Base-by-base conservation (phyloP, 2,888 invertebrate species). In the Andrena fulva region DNA sequence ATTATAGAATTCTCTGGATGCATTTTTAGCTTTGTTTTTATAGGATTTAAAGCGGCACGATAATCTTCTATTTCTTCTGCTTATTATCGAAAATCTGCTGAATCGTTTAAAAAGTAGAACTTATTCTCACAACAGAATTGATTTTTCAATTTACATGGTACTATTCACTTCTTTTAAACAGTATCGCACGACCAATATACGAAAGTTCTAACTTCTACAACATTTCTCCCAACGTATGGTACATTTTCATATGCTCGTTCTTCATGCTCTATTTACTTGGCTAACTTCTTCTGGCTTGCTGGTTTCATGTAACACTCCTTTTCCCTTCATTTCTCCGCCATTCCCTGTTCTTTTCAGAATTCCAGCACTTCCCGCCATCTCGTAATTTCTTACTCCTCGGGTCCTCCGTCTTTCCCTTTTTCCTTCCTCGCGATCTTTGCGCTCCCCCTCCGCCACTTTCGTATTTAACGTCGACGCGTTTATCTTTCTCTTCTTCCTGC, bases 391-490 rank as follows among this genome's bases (percentile, higher is more conserved):
- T 52, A 2, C 52, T 52, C 52, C 52, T 20, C 52, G 20, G 52
- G 6, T 52, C 52, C 6, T n/a, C 20, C 52, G 52, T 52, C n/a
- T 52, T 52, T 20, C 52, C 52, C 8, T 52, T 52, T 52, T 10
- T 60, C n/a, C 48, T 20, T 50, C 8, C 7, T 24, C 2, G 5
- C 16, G 35, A 59, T 59, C 12, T 56, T 59, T 29, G 10, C 27
- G 2, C 29, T 60, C n/a, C 16, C 16, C 2, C 2, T 31, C 7
- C 56, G 16, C 35, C 29, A 42, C 42, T 67, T 54, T 42, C 31
- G 12, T 16, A 67, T 67, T 73, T 73, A 54, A 67, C 20, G 33
- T 67, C 42, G 16, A 1, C 2, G 29, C 24, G 16, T 67, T 67
- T 31, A 73, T 42, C 24, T 42, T 42, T 8, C 35, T 24, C 8